Conservation (phyloP, 2,888 invertebrate genomes). For the Tridacna crocea region DNA sequence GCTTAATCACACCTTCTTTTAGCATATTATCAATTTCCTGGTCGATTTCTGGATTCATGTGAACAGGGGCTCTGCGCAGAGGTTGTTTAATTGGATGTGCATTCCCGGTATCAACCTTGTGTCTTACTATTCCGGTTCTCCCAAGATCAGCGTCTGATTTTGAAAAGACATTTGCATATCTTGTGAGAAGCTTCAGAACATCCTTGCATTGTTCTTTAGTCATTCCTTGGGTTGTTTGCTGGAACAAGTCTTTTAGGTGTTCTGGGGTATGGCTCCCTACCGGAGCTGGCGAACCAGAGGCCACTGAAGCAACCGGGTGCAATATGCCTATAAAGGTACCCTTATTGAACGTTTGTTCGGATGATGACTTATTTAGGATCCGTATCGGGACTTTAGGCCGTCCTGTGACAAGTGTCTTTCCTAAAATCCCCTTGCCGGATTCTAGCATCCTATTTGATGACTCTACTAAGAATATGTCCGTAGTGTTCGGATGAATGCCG, state of each 20-base stretch:
- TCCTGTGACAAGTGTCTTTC: not conserved
- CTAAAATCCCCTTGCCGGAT: not conserved
- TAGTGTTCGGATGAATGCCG: not conserved
- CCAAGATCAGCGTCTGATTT: too few relatives aligned
- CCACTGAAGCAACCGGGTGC: not conserved
- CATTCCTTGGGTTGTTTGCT: slow-evolving; percentile 8
- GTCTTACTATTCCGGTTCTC: not conserved
- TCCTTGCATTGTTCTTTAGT: not conserved
- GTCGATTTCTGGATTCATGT: slow-evolving; percentile 8
- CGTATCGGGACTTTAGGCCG: not conserved
- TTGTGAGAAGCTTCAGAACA: slow-evolving; percentile 2
- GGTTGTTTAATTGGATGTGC: slow-evolving; percentile 14
- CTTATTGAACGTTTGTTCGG: not conserved
- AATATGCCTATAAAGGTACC: not conserved
- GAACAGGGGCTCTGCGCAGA: slow-evolving; percentile 30
- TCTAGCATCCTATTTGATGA: not conserved
- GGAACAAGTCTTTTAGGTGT: slow-evolving; percentile 5
- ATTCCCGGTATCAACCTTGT: slow-evolving; percentile 20
- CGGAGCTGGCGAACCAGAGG: not conserved
- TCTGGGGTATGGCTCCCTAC: not conserved
- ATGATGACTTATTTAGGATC: not conserved
- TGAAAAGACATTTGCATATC: slow-evolving; percentile 8
- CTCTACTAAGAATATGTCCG: not conserved
- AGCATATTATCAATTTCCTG: not conserved
- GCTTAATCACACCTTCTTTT: not conserved